These are phyloP conservation scores for Metalampra italica DNA, from an alignment of 2,888 invertebrate genomes.

Conservation along the genomic window DNA sequence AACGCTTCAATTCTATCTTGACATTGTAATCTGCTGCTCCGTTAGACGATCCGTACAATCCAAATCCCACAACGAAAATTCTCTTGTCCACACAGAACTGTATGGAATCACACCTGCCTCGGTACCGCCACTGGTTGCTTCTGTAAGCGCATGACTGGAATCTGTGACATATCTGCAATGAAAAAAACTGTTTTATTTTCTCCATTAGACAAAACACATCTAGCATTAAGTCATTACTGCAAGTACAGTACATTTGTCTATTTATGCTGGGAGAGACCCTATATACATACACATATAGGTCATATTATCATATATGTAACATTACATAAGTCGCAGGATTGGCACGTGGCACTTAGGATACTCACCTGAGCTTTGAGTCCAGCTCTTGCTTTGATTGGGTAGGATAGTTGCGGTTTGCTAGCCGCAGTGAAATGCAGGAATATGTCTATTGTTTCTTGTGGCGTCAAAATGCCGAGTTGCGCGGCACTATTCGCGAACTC, in stretches of 20 bases:
- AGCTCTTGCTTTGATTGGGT: constrained; percentile 88
- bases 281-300: too few relatives aligned
- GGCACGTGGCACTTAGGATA: too few relatives aligned
- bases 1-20: constrained; percentile 94
- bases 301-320: too few relatives aligned
- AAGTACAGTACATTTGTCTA: too few relatives aligned
- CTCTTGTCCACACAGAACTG: constrained; percentile 97
- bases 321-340: too few relatives aligned
- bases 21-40: constrained; percentile 97
- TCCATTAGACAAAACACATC: too few relatives aligned
- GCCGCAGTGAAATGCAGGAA: constrained; percentile 96
- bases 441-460: constrained; percentile 96
- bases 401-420: constrained; percentile 89
- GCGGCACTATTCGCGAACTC: constrained; percentile 96
- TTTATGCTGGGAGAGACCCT: too few relatives aligned
- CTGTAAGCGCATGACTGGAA: constrained; percentile 98
- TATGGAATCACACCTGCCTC: constrained; percentile 97
- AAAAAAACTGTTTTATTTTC: not conserved
- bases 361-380: constrained; percentile 92
- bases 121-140: constrained; percentile 98
- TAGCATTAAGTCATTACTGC: too few relatives aligned
- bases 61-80: constrained; percentile 97
- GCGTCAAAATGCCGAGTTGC: constrained; percentile 93
- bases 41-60: constrained; percentile 96
- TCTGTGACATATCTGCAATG: constrained; percentile 90